Conservation (phyloP, 2,113 vertebrate species). For the Gila orcuttii region DNA sequence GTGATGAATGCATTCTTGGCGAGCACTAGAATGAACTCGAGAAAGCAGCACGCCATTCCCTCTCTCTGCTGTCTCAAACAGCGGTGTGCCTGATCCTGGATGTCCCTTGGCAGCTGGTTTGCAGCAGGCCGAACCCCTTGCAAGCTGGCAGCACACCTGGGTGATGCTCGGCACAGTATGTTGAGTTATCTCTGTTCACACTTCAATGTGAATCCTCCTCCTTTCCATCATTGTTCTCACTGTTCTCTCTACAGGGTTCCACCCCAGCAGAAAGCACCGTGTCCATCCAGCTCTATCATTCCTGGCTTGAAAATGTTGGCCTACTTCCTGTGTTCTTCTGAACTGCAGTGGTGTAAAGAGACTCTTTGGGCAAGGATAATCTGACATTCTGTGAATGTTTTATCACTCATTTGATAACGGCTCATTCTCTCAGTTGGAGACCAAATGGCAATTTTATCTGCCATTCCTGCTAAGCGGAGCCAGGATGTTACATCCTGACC, state of each 20-base stretch:
- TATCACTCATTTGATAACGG: neutral
- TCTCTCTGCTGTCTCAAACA: conserved; percentile 12
- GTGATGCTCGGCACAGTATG: conserved; percentile 23
- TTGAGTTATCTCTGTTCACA: conserved; percentile 24
- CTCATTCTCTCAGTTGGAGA: neutral
- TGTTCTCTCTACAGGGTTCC: conserved; percentile 9
- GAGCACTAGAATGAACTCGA: neutral
- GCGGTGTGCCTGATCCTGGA: neutral
- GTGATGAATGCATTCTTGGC: conserved; percentile 14
- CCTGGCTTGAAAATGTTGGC: neutral
- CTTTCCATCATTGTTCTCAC: conserved; percentile 1
- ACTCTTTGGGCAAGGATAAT: neutral
- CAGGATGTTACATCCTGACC: neutral
- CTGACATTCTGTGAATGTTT: conserved; percentile 6
- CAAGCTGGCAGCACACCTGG: conserved; percentile 53
- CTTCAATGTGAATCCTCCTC: neutral
- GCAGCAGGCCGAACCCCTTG: conserved; percentile 21
- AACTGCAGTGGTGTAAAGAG: neutral
- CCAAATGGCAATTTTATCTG: conserved; percentile 1
- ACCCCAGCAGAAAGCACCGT: neutral
- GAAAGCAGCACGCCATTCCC: neutral
- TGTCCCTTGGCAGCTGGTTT: conserved; percentile 51
- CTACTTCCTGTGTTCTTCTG: neutral
- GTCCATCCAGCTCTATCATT: conserved; percentile 8
- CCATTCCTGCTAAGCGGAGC: neutral